These are phyloP conservation scores for Mormyrops boulengeri DNA, from an alignment of 2,797 vertebrate genomes.

Conservation along the genomic window DNA sequence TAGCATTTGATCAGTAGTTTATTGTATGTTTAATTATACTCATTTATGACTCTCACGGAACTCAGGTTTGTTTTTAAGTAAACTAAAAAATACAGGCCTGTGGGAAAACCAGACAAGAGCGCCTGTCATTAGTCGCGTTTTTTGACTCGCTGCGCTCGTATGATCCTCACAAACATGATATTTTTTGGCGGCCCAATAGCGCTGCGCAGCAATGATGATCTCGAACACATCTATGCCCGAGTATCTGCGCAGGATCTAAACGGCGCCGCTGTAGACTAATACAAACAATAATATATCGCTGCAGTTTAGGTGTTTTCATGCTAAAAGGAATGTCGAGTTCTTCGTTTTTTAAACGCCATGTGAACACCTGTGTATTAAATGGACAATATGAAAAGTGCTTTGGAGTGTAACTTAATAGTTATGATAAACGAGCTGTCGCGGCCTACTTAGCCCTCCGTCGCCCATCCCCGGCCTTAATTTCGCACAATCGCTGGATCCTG, in stretches of 20 bases:
- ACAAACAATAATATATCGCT: not conserved
- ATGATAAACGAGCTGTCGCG: not conserved
- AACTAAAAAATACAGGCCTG: not conserved
- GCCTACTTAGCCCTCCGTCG: constrained; percentile 7
- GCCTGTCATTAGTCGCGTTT: not conserved
- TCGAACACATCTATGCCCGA: not conserved
- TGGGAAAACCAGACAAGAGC: not conserved
- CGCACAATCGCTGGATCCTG: constrained; percentile 4
- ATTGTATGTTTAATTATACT: not conserved
- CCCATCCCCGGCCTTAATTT: constrained; percentile 21
- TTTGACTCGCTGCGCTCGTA: not conserved
- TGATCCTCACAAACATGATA: not conserved
- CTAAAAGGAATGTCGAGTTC: constrained; percentile 1
- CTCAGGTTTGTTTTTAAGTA: not conserved
- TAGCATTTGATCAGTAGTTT: not conserved
- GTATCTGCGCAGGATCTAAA: not conserved
- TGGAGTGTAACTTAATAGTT: not conserved
- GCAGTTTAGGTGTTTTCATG: not conserved
- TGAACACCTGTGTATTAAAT: not conserved
- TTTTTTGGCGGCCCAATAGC: not conserved
- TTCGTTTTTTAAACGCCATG: not conserved
- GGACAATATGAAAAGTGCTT: not conserved
- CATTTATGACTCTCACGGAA: not conserved
- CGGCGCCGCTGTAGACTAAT: not conserved
- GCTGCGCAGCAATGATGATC: constrained; percentile 20